Percentiles rank a stretch among this genome's conserved stretches.
Evolutionary conservation across 2,797 vertebrate species (phyloP).

Genomic region (Masticophis lateralis): DNA sequence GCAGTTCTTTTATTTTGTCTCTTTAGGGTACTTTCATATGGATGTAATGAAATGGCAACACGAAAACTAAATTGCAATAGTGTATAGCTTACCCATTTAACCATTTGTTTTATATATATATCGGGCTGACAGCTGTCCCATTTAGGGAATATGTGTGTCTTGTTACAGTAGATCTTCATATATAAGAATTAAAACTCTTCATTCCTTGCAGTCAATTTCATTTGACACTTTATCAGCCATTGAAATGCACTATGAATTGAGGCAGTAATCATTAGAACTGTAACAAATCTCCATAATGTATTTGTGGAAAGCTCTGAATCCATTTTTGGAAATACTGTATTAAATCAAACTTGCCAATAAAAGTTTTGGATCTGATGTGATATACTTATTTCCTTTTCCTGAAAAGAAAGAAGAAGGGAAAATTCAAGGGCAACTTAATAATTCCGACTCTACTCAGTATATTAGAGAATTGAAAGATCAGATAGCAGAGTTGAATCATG

Average conservation of each 20-base stretch:
- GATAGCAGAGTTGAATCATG: slow-evolving; percentile 90
- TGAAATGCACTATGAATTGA: background rate
- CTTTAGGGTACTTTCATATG: background rate
- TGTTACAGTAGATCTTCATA: background rate
- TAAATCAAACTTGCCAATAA: background rate
- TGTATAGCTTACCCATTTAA: background rate
- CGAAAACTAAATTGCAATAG: background rate
- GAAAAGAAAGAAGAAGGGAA: slow-evolving; percentile 97
- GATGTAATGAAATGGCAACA: too few relatives aligned
- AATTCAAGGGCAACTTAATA: slow-evolving; percentile 94
- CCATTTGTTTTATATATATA: background rate
- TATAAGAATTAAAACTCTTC: background rate
- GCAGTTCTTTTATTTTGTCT: background rate
- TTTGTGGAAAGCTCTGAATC: background rate
- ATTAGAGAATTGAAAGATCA: slow-evolving; percentile 95
- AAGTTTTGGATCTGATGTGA: background rate
- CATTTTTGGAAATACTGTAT: background rate
- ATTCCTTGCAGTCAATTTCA: background rate
- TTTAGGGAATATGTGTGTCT: background rate
- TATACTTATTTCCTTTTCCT: slow-evolving; percentile 43
- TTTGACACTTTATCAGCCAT: background rate
- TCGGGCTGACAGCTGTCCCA: background rate
- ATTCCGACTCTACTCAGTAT: slow-evolving; percentile 93
- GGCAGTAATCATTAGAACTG: background rate
- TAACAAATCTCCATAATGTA: background rate